phyloP scores from a whole-genome alignment of 2,888 invertebrate species.

The Conops quadrifasciatus region DNA sequence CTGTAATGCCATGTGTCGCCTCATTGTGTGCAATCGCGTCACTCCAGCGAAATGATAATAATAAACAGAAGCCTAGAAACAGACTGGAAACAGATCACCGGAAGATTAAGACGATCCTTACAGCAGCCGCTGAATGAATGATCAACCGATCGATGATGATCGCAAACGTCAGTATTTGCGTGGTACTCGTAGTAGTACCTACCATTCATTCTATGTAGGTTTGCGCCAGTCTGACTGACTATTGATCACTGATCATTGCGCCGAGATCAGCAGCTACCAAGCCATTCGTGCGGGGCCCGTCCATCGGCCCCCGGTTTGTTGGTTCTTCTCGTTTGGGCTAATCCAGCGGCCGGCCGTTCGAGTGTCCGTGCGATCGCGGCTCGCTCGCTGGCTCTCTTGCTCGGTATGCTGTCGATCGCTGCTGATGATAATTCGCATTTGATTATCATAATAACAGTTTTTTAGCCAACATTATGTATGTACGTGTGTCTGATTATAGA shows the following conservation, averaged over 20 bases:
- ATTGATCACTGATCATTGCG: conserved; percentile 25
- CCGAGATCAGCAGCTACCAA: conserved; percentile 15
- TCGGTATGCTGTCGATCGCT: conserved; percentile 52
- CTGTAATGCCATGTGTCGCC: conserved; percentile 30
- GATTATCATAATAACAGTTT: conserved; percentile 66
- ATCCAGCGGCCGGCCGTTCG: not conserved
- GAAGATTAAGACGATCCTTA: not conserved
- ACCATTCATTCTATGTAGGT: not conserved
- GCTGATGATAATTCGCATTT: conserved; percentile 65
- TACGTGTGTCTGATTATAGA: conserved; percentile 66
- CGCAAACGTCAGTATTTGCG: not conserved
- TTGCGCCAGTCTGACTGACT: conserved; percentile 5
- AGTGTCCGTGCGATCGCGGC: not conserved
- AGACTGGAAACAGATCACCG: not conserved
- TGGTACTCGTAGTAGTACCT: conserved; percentile 38
- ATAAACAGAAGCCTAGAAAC: not conserved
- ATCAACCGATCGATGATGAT: not conserved
- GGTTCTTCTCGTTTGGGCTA: conserved; percentile 11
- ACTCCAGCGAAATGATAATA: not conserved
- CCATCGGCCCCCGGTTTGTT: conserved; percentile 13
- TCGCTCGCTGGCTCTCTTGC: not conserved
- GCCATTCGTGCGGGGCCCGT: not conserved
- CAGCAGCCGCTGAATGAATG: not conserved
- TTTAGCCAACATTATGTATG: conserved; percentile 64
- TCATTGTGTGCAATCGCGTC: conserved; percentile 29